Percentiles rank a stretch among this genome's conserved stretches.
These are phyloP conservation scores for Batillaria attramentaria DNA, from an alignment of 1,140 invertebrate species.

Conservation along the genomic window DNA sequence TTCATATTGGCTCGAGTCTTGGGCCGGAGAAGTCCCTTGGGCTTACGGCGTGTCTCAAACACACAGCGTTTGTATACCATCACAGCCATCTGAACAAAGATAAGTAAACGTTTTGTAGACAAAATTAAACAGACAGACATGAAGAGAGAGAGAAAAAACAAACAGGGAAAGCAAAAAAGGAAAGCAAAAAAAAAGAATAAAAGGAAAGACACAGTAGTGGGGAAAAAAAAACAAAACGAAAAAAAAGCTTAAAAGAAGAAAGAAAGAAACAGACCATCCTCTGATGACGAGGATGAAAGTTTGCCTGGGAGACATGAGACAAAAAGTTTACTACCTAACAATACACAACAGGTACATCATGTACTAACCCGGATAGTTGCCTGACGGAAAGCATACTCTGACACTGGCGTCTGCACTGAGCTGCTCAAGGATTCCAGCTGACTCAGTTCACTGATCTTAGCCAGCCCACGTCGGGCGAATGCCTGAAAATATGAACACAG, in stretches of 20 bases:
- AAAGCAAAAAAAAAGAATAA: conserved; percentile 9
- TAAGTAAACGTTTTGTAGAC: conserved; percentile 21
- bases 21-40: conserved; percentile 68
- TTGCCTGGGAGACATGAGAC: neutral
- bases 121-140: neutral
- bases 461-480: conserved; percentile 68
- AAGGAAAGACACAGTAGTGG: neutral
- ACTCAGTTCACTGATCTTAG: conserved; percentile 70
- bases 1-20: conserved; percentile 70
- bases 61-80: conserved; percentile 71
- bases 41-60: conserved; percentile 69
- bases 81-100: conserved; percentile 66
- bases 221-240: neutral
- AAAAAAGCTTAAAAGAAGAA: neutral
- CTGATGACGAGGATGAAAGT: neutral
- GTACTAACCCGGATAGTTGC: conserved; percentile 68
- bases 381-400: conserved; percentile 63
- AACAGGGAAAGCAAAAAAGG: neutral
- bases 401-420: conserved; percentile 47
- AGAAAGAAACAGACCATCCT: neutral
- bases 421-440: conserved; percentile 67
- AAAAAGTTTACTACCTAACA: neutral
- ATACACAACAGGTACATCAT: neutral
- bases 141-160: conserved; percentile 12
- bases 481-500: conserved; percentile 45